phyloP scores from a whole-genome alignment of 2,797 vertebrate species.

The Anableps anableps region DNA sequence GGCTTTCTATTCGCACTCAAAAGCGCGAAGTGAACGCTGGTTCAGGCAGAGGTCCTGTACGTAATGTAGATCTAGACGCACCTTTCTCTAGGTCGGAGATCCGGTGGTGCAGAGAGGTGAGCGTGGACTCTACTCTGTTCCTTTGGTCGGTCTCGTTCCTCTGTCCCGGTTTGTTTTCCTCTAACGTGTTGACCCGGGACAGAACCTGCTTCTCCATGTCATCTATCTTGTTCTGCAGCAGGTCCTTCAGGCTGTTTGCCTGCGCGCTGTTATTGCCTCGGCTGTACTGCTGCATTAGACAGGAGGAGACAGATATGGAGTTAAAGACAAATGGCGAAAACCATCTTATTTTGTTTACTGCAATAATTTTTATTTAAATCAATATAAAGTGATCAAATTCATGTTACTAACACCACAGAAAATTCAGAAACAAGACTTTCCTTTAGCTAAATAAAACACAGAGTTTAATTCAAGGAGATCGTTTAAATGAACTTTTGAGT shows the following conservation, averaged over 20 bases:
- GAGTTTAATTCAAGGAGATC: background rate
- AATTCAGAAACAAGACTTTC: background rate
- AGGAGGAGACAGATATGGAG: constrained; percentile 50
- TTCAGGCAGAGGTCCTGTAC: background rate
- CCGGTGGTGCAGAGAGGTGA: constrained; percentile 93
- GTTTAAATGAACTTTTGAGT: constrained; percentile 35
- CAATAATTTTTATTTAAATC: background rate
- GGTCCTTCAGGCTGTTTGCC: constrained; percentile 91
- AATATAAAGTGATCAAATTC: background rate
- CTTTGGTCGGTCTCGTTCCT: constrained; percentile 92
- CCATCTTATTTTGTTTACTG: background rate
- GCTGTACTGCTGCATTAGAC: constrained; percentile 89
- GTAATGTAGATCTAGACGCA: constrained; percentile 62
- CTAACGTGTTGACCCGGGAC: constrained; percentile 92
- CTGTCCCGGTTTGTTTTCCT: constrained; percentile 86
- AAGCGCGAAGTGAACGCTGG: background rate
- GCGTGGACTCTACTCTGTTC: constrained; percentile 91
- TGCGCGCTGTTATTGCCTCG: constrained; percentile 90
- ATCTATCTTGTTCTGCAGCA: constrained; percentile 96
- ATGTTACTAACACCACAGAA: background rate
- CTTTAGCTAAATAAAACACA: background rate
- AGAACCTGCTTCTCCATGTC: constrained; percentile 97
- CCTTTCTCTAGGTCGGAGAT: constrained; percentile 98
- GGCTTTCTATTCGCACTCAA: background rate
- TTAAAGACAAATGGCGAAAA: constrained; percentile 28